Base-by-base conservation (phyloP, 92 coral and sea anemone species). In the Parazoanthus atlanticus region DNA sequence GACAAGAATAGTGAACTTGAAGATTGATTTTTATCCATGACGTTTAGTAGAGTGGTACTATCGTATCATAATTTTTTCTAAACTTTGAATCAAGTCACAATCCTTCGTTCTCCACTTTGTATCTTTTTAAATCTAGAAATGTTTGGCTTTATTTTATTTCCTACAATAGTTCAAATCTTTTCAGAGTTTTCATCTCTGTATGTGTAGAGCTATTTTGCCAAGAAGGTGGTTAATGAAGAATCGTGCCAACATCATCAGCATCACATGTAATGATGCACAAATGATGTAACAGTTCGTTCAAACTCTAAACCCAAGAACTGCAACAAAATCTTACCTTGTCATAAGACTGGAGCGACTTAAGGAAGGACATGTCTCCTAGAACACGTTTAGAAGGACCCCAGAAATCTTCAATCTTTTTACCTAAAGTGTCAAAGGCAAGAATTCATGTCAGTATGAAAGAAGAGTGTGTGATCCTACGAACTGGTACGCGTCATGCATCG, bases 381-480 rank as follows among this genome's bases (percentile, higher is more conserved):
- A 97, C 89, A 74, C 96, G 95, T 85, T 97, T 97, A 6, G 99
- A 97, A 6, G 99, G 99, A 0, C 95, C 99, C 99, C 99, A 97
- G 91, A 97, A 97, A 79, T 97, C 99, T 91, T 97, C 99, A 38
- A 97, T 97, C 88, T 97, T 97, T 90, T 97, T 97, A 26, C 99
- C 99, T 97, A 72, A 17, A 21, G 77, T 32, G 47, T 38, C 33
- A 78, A 49, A 78, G 9, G 82, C 21, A 78, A 78, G 21, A 7
- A 32, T 78, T 11, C 26, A 30, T 52, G 34, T 29, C 31, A 78
- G 82, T 73, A 23, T 17, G 29, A 30, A 13, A 31, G 17, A 15
- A 33, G 21, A 30, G 19, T 73, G 43, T 15, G 25, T 28, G 33
- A 28, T 6, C 61, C 56, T 38, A 64, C 4, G 6, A 3, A n/a